Conservation (phyloP, 1,140 invertebrate species). For the Brachionus rotundiformis region DNA sequence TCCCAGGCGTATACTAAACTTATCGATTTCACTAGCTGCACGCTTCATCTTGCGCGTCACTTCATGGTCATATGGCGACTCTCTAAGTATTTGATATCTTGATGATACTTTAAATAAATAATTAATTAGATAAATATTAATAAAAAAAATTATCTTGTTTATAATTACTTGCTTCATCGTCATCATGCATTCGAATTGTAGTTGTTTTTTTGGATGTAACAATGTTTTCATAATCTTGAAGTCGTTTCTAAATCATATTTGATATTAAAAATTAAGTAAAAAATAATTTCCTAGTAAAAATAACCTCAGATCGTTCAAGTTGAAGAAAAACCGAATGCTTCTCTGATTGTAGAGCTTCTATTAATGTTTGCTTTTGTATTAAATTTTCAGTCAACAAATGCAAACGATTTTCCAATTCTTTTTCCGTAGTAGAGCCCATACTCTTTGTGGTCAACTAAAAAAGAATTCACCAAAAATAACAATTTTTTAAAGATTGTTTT, state of each 20-base stretch:
- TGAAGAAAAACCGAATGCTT: slow-evolving; percentile 77
- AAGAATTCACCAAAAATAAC: background rate
- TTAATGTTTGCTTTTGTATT: slow-evolving; percentile 75
- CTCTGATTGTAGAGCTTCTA: slow-evolving; percentile 77
- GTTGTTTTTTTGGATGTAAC: slow-evolving; percentile 54
- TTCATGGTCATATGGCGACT: slow-evolving; percentile 76
- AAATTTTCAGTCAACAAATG: slow-evolving; percentile 75
- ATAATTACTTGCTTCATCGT: slow-evolving; percentile 59
- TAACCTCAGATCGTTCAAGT: slow-evolving; percentile 76
- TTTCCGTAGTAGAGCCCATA: slow-evolving; percentile 66
- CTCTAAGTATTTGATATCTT: slow-evolving; percentile 72
- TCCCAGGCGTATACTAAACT: slow-evolving; percentile 74
- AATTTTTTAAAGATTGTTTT: background rate
- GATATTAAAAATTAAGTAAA: background rate
- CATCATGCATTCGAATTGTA: slow-evolving; percentile 56
- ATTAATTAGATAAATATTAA: background rate
- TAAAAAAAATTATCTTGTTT: background rate
- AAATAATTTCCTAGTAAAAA: slow-evolving; percentile 19
- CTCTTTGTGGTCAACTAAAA: slow-evolving; percentile 65
- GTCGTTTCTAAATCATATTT: slow-evolving; percentile 17
- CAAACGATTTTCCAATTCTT: slow-evolving; percentile 72
- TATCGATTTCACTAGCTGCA: slow-evolving; percentile 76
- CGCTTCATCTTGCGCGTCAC: slow-evolving; percentile 76
- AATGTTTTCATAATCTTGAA: slow-evolving; percentile 58
- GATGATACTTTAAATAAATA: slow-evolving; percentile 64